Evolutionary conservation across 1,140 invertebrate species (phyloP).

Genomic region (Drosophila lacteicornis): DNA sequence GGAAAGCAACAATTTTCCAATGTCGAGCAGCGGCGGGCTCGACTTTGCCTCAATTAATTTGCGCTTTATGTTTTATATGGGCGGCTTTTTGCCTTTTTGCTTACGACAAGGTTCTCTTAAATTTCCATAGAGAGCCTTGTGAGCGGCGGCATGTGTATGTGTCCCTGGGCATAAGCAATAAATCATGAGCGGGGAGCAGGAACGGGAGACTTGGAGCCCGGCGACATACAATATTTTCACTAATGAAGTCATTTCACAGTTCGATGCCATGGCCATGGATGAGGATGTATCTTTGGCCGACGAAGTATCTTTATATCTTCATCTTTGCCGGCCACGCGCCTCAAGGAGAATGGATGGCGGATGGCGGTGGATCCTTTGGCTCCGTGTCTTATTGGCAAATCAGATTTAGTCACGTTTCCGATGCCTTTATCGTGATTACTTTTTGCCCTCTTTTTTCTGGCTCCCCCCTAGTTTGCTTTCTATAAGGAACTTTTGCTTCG

Average conservation of each 20-base stretch:
- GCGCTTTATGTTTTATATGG: slow-evolving; percentile 77
- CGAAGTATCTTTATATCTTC: slow-evolving; percentile 67
- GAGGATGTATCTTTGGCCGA: slow-evolving; percentile 26
- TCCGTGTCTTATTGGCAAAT: slow-evolving; percentile 80
- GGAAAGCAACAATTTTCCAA: slow-evolving; percentile 53
- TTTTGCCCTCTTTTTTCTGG: slow-evolving; percentile 15
- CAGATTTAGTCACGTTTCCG: slow-evolving; percentile 81
- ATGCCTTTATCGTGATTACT: slow-evolving; percentile 62
- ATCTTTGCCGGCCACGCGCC: slow-evolving; percentile 69
- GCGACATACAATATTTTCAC: slow-evolving; percentile 75
- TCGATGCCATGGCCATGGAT: slow-evolving; percentile 57
- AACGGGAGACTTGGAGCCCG: slow-evolving; percentile 6
- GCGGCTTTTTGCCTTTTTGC: slow-evolving; percentile 59
- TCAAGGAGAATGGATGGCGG: slow-evolving; percentile 22
- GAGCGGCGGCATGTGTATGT: slow-evolving; percentile 3
- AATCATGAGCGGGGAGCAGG: slow-evolving; percentile 53
- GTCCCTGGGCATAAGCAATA: slow-evolving; percentile 51
- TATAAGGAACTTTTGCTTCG: slow-evolving; percentile 37
- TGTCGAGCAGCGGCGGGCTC: slow-evolving; percentile 16
- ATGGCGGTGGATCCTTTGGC: slow-evolving; percentile 16
- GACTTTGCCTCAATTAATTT: slow-evolving; percentile 79
- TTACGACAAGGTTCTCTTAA: slow-evolving; percentile 58
- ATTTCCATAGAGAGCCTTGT: slow-evolving; percentile 69
- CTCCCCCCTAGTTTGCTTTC: not conserved
- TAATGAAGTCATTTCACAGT: slow-evolving; percentile 84